Evolutionary conservation across 2,888 invertebrate genomes (phyloP).

Genomic region (Smittia sp.): DNA sequence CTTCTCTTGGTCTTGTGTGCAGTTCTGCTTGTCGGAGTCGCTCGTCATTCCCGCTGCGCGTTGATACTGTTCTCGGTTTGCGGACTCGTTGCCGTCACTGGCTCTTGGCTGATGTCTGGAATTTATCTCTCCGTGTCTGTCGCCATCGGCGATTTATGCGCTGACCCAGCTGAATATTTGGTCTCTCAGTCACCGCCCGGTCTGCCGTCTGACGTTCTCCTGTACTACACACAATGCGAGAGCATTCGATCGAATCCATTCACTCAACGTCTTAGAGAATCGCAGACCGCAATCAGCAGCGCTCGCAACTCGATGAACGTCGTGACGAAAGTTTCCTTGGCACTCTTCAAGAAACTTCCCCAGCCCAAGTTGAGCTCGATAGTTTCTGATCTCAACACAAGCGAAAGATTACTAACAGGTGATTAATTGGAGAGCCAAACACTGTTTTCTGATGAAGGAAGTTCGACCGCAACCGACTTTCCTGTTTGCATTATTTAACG

Average conservation of each 20-base stretch:
- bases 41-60: slow-evolving; percentile 82
- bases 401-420: slow-evolving; percentile 65
- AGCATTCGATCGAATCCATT: slow-evolving; percentile 75
- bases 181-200: slow-evolving; percentile 62
- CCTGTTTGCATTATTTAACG: no score
- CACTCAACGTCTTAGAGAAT: slow-evolving; percentile 76
- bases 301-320: slow-evolving; percentile 54
- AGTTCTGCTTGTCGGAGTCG: slow-evolving; percentile 84
- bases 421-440: neutral
- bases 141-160: slow-evolving; percentile 81
- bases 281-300: slow-evolving; percentile 64
- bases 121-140: slow-evolving; percentile 81
- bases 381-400: slow-evolving; percentile 73
- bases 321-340: slow-evolving; percentile 53
- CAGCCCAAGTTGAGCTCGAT: slow-evolving; percentile 74
- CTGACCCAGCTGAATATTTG: slow-evolving; percentile 79
- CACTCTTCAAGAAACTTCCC: slow-evolving; percentile 55
- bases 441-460: no score
- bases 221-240: slow-evolving; percentile 82
- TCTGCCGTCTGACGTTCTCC: slow-evolving; percentile 61
- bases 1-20: slow-evolving; percentile 83
- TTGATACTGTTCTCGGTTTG: slow-evolving; percentile 87
- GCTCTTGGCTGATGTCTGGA: slow-evolving; percentile 86
- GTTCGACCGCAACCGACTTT: no score
- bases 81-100: slow-evolving; percentile 78